These are phyloP conservation scores for Lemur catta DNA, from an alignment of 2,797 vertebrate species.

Conservation along the genomic window DNA sequence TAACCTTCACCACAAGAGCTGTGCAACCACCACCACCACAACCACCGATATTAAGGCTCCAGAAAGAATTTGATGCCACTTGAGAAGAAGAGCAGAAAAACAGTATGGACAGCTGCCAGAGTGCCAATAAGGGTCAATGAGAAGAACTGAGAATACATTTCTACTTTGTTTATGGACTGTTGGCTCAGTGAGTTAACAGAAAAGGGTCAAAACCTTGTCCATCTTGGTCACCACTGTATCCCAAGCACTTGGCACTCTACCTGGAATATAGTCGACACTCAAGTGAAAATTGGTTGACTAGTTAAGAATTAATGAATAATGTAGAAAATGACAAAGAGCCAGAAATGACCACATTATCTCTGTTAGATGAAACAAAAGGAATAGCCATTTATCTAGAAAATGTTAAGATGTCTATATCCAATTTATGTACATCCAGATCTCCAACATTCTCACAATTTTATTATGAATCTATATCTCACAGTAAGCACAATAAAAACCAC, in stretches of 20 bases:
- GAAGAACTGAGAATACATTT: not conserved
- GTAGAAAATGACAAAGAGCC: conserved; percentile 22
- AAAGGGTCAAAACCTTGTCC: not conserved
- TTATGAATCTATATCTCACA: not conserved
- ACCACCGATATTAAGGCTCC: not conserved
- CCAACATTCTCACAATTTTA: not conserved
- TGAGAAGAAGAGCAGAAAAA: not conserved
- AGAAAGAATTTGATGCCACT: not conserved
- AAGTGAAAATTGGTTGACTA: not conserved
- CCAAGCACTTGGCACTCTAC: not conserved
- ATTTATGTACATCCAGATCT: not conserved
- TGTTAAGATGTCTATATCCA: not conserved
- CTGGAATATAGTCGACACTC: not conserved
- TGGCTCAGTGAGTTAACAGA: not conserved
- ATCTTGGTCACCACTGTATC: not conserved
- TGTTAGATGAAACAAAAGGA: not conserved
- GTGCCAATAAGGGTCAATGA: not conserved
- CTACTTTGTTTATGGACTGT: not conserved
- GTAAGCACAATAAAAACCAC: not conserved
- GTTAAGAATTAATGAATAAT: conserved; percentile 26
- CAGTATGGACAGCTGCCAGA: not conserved
- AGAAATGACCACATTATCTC: not conserved
- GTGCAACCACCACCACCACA: too few species aligned
- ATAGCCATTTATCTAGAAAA: conserved; percentile 9
- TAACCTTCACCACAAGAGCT: not conserved